Base-by-base conservation (phyloP, 2,888 invertebrate genomes). In the Drosophila vallismaia region DNA sequence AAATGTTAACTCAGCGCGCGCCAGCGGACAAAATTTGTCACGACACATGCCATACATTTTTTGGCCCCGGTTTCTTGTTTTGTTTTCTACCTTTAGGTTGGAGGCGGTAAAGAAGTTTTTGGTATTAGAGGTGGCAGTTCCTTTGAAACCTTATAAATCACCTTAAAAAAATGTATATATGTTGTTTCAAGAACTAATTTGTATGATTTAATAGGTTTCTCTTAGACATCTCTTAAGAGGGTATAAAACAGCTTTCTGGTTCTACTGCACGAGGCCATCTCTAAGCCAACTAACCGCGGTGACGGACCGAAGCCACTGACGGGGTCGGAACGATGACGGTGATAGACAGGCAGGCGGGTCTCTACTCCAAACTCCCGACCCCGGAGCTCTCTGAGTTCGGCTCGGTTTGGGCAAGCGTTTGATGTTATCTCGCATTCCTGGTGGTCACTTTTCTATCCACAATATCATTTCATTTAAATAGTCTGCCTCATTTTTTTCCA, bases 381-480 rank as follows among this genome's bases (percentile, higher is more conserved):
- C 42, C 45, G 46, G 56, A 57, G 57, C 57, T 72, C 57, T 72
- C 66, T 31, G 51, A 9, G 62, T 50, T 42, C 48, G 31, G 54
- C 55, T 68, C 52, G 71, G 69, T 56, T 72, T 67, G 68, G 73
- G 62, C 79, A 74, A 73, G 72, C 87, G 87, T 80, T 82, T 87
- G 88, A 88, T 88, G 84, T 88, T 88, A 88, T 88, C 88, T 89
- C 72, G 66, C 78, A 88, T 88, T 88, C 89, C 88, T 88, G 89
- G 86, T 89, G 88, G 88, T 89, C 88, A 88, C 88, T 89, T 89
- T 88, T 88, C 88, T 86, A 88, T 89, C 79, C 78, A 77, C 74
- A 88, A 86, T 89, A 88, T 89, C 89, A 88, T 86, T 88, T 88
- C 81, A 86, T 79, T 89, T 89, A 82, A 88, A 81, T 87, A 86